Conservation (phyloP, 2,797 vertebrate genomes). For the Micromesistius poutassou region DNA sequence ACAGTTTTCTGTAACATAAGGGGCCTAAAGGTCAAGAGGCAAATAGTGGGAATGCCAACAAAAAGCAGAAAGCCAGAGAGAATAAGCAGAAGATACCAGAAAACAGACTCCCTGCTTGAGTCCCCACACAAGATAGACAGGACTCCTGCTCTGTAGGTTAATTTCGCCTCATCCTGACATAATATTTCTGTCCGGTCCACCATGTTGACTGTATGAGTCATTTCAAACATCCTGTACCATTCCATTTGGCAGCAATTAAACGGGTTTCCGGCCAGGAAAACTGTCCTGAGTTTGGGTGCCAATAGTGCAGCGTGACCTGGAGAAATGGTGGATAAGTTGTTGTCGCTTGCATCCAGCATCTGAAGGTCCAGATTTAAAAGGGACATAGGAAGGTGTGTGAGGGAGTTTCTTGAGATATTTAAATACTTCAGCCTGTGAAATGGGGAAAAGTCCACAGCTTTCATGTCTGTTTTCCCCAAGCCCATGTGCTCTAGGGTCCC, state of each 20-base stretch:
- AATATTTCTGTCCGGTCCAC: constrained; percentile 69
- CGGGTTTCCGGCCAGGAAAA: constrained; percentile 86
- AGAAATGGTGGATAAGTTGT: constrained; percentile 76
- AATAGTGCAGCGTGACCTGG: constrained; percentile 48
- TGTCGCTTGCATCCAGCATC: constrained; percentile 83
- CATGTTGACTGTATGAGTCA: constrained; percentile 54
- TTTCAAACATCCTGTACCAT: constrained; percentile 79
- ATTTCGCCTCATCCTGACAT: constrained; percentile 71
- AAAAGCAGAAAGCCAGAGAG: constrained; percentile 77
- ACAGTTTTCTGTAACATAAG: constrained; percentile 78
- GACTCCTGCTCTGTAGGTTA: constrained; percentile 41
- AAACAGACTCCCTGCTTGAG: constrained; percentile 59
- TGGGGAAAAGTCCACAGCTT: constrained; percentile 75
- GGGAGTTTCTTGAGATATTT: constrained; percentile 82
- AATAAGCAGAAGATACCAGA: constrained; percentile 84
- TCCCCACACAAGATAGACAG: constrained; percentile 62
- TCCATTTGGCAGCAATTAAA: constrained; percentile 91
- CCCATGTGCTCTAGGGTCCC: constrained; percentile 80
- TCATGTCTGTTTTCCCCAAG: constrained; percentile 80
- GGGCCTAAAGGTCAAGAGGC: constrained; percentile 78
- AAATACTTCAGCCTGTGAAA: constrained; percentile 75
- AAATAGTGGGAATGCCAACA: constrained; percentile 71
- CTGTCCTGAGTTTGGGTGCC: constrained; percentile 66
- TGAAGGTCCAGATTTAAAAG: constrained; percentile 67
- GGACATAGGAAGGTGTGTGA: constrained; percentile 72